Base-by-base conservation (phyloP, 2,797 vertebrate species). In the Siniperca obscura region DNA sequence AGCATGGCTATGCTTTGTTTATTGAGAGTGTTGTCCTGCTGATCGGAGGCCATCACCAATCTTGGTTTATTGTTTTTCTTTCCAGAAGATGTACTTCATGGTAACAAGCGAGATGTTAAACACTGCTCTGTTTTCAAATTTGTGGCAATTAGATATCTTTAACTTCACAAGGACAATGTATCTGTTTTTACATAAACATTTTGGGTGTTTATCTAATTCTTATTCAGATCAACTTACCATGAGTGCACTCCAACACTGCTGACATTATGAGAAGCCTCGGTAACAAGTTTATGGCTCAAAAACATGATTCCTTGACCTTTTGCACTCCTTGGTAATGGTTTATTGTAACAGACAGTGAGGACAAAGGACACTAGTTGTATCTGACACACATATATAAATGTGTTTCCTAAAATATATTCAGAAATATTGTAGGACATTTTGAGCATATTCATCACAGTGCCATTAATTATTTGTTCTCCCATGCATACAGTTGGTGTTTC, bases 1-100 rank as follows among this genome's bases (percentile, higher is more conserved):
- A 78, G 89, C 86, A 36, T 66, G 85, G 89, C 77, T 83, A 76
- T 79, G 89, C 88, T 90, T 89, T 91, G 87, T 87, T 93, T 88
- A 87, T 82, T 65, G 70, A 86, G 74, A 80, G 81, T 59, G 83
- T 81, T 59, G 81, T 89, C 86, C 87, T 85, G 86, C 82, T 86
- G 89, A 83, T 90, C 72, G 17, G 61, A 86, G 70, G 81, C 72
- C 86, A 74, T 80, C 67, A 36, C 74, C 30, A 16, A 85, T 86
- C 67, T 85, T 83, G 57, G 70, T 75, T 86, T 89, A 79, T 80
- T 85, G 74, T 86, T 89, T 52, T 79, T 75, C 67, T 78, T 42
- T 81, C 60, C 72, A 64, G 56, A 81, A 76, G 42, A 82, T 72
- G 42, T 66, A 38, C 64, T 70, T 59, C 69, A 48, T 53, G 38